phyloP scores from a whole-genome alignment of 2,888 invertebrate genomes.

The Nomada ruficornis region DNA sequence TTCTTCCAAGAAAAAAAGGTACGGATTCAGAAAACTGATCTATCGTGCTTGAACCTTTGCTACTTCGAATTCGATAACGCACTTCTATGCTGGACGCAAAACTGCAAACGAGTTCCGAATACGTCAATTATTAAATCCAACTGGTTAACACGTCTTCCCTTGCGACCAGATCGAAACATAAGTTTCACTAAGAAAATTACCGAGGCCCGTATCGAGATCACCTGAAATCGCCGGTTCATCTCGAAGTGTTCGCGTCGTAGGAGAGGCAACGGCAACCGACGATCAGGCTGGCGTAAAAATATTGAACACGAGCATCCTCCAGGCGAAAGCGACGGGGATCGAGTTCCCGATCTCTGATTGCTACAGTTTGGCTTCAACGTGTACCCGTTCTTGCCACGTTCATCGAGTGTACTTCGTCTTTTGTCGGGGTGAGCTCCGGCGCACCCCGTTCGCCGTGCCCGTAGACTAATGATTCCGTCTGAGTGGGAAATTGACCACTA shows the following conservation, averaged over 20 bases:
- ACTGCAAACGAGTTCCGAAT: too few species aligned
- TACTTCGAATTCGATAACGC: too few species aligned
- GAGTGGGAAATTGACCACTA: slow-evolving; percentile 84
- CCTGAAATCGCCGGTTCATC: neutral
- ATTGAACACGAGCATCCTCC: slow-evolving; percentile 7
- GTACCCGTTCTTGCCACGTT: slow-evolving; percentile 52
- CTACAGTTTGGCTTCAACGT: slow-evolving; percentile 73
- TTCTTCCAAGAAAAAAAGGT: too few species aligned
- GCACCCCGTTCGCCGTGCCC: slow-evolving; percentile 63
- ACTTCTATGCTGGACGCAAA: too few species aligned
- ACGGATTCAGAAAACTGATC: too few species aligned
- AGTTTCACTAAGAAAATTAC: too few species aligned
- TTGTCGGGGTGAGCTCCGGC: slow-evolving; percentile 53
- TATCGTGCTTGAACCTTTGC: too few species aligned
- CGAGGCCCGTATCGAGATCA: too few species aligned
- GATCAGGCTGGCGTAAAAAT: slow-evolving; percentile 7
- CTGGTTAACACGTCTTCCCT: too few species aligned
- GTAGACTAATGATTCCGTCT: slow-evolving; percentile 83
- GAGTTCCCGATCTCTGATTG: slow-evolving; percentile 64
- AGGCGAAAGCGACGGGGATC: slow-evolving; percentile 12
- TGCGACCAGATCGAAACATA: too few species aligned
- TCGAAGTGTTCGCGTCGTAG: slow-evolving; percentile 2
- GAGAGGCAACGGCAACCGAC: slow-evolving; percentile 1
- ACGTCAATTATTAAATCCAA: too few species aligned
- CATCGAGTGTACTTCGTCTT: slow-evolving; percentile 75